Conservation (phyloP, 2,113 vertebrate species). For the Coptodon bakossiorum region DNA sequence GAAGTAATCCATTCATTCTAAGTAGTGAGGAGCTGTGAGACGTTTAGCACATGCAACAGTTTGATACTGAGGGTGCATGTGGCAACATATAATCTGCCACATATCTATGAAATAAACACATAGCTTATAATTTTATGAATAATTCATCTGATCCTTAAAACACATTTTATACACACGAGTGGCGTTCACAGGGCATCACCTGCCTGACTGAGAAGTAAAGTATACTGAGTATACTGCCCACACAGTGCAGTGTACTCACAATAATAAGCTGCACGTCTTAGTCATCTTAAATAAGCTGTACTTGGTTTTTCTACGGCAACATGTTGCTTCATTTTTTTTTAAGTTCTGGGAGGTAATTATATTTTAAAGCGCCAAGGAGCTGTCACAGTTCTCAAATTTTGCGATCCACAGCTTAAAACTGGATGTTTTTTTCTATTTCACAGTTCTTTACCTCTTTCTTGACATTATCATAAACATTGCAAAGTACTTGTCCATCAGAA, state of each 20-base stretch:
- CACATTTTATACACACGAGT: background rate
- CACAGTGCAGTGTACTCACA: background rate
- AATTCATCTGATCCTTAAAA: background rate
- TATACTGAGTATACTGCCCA: background rate
- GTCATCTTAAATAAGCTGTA: background rate
- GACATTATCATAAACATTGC: background rate
- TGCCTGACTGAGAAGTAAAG: background rate
- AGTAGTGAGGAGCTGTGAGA: background rate
- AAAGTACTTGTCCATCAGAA: background rate
- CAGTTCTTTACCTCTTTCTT: background rate
- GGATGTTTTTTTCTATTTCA: background rate
- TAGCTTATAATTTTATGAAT: background rate
- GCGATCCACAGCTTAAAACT: background rate
- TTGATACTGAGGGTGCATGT: background rate
- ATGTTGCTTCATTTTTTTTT: background rate
- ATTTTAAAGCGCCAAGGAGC: fast-evolving
- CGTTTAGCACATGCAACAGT: background rate
- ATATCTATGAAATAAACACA: background rate
- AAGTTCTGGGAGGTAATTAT: background rate
- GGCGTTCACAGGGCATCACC: background rate
- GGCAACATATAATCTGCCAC: background rate
- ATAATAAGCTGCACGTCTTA: background rate
- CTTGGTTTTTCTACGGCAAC: background rate
- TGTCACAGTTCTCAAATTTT: background rate
- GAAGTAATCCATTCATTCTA: background rate